A percentile compares a stretch with the other conserved stretches of the same genome.
Evolutionary conservation across 2,888 invertebrate species (phyloP).

Genomic region (Noctua comes): DNA sequence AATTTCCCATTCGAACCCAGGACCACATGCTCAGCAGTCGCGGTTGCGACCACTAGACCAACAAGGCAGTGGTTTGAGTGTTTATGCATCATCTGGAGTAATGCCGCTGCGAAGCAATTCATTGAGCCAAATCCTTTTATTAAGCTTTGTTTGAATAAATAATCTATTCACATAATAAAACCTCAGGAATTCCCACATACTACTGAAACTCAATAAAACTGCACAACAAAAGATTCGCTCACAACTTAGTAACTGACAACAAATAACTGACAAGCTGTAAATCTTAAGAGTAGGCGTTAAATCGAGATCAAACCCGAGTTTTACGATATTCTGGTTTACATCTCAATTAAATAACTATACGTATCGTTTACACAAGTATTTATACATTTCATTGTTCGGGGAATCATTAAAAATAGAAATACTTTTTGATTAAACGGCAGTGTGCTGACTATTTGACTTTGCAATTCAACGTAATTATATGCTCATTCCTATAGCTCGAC

Average conservation of each 20-base stretch:
- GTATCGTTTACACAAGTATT: slow-evolving; percentile 27
- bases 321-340: slow-evolving; percentile 59
- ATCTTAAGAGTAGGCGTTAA: slow-evolving; percentile 36
- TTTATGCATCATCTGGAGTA: background rate
- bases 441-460: background rate
- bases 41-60: too few species aligned
- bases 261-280: slow-evolving; percentile 36
- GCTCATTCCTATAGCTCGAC: too few species aligned
- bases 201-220: slow-evolving; percentile 29
- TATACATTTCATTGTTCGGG: slow-evolving; percentile 26
- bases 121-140: background rate
- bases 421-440: background rate
- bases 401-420: slow-evolving; percentile 4
- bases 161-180: background rate
- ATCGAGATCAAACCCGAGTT: slow-evolving; percentile 45
- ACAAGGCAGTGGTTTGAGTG: too few species aligned
- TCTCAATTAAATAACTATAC: slow-evolving; percentile 48
- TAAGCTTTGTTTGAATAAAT: background rate
- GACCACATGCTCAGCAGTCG: too few species aligned
- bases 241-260: slow-evolving; percentile 41
- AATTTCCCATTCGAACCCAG: too few species aligned
- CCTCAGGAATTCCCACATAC: background rate
- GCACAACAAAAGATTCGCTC: slow-evolving; percentile 40
- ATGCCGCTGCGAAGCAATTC: background rate
- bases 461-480: too few species aligned